phyloP scores from a whole-genome alignment of 2,797 vertebrate genomes.

The Sparidentex hasta region DNA sequence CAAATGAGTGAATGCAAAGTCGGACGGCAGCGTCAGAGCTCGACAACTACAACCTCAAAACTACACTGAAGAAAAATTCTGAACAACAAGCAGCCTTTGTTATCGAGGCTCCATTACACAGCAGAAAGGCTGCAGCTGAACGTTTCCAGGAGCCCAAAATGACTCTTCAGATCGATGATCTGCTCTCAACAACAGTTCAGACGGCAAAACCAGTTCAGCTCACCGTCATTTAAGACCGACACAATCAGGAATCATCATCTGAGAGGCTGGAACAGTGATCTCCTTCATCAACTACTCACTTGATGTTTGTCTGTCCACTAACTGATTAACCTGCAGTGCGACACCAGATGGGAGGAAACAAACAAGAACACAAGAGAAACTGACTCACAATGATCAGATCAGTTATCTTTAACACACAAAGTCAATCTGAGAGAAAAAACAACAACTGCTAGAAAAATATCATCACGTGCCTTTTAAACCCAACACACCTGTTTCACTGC shows the following conservation, averaged over 20 bases:
- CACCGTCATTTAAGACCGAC: not conserved
- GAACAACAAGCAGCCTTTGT: constrained; percentile 18
- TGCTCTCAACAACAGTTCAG: not conserved
- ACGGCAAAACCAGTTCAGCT: not conserved
- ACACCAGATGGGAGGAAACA: not conserved
- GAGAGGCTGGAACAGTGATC: not conserved
- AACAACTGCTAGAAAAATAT: constrained; percentile 3
- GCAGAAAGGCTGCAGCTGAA: not conserved
- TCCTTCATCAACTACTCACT: too few relatives aligned
- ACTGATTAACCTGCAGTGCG: not conserved
- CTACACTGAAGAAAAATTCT: not conserved
- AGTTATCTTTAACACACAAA: constrained; percentile 29
- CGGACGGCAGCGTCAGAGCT: not conserved
- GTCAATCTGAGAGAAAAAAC: not conserved
- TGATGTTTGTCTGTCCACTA: not conserved
- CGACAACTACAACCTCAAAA: not conserved
- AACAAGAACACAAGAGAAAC: constrained; percentile 29
- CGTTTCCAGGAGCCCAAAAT: not conserved
- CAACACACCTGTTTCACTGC: constrained; percentile 8
- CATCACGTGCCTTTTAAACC: not conserved
- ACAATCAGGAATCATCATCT: not conserved
- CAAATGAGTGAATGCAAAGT: not conserved
- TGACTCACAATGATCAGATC: constrained; percentile 35
- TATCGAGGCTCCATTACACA: not conserved
- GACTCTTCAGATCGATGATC: not conserved